phyloP scores from a whole-genome alignment of 2,113 vertebrate genomes.

The Centrocercus urophasianus region DNA sequence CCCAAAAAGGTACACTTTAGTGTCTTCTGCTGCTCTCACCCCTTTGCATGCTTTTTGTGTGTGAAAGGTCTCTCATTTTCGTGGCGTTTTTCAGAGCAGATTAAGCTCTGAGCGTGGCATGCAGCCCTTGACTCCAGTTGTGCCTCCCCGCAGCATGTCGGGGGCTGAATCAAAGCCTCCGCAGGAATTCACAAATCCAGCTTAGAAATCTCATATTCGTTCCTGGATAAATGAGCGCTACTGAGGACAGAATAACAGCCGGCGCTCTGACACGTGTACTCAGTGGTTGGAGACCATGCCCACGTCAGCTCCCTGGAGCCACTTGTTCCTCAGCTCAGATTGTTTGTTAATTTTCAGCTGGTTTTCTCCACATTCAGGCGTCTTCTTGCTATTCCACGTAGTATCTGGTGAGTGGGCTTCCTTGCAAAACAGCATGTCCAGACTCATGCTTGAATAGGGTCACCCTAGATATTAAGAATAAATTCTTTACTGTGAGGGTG shows the following conservation, averaged over 20 bases:
- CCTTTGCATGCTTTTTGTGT: accelerated
- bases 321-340: accelerated
- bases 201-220: conserved; percentile 49
- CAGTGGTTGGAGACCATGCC: background rate
- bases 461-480: background rate
- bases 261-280: background rate
- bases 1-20: background rate
- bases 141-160: conserved; percentile 21
- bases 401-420: background rate
- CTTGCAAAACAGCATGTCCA: accelerated
- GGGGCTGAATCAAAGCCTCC: conserved; percentile 56
- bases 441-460: no score
- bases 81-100: background rate
- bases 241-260: background rate
- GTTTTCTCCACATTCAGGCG: background rate
- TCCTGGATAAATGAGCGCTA: conserved; percentile 23
- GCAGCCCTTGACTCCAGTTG: background rate
- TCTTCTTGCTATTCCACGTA: accelerated
- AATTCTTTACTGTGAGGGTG: background rate
- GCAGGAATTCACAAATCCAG: conserved; percentile 56
- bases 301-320: background rate
- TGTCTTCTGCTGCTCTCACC: background rate
- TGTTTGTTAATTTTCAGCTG: background rate
- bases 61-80: background rate
- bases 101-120: background rate